Conservation (phyloP, 1,140 invertebrate species). For the Polypedilum pembai region DNA sequence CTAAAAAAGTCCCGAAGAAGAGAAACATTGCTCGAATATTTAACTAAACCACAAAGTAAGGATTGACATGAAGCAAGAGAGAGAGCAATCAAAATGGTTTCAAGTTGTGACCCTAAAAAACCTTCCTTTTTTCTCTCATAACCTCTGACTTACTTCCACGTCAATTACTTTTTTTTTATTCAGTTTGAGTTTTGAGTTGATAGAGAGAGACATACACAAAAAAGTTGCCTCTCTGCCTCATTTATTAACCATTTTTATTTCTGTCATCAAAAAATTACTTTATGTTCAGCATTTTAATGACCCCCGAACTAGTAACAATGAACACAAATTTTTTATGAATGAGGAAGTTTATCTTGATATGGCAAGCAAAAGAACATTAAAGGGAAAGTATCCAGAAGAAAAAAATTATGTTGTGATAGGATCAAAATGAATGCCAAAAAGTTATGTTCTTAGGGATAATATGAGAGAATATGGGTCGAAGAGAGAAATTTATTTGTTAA, state of each 20-base stretch:
- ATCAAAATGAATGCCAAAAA: not conserved
- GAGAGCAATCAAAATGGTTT: slow-evolving; percentile 4
- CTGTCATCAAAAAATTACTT: slow-evolving; percentile 2
- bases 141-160: slow-evolving; percentile 9
- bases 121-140: not conserved
- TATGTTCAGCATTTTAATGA: not conserved
- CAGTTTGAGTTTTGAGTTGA: not conserved
- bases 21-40: slow-evolving; percentile 15
- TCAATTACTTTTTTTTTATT: not conserved
- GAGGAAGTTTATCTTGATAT: slow-evolving; percentile 4
- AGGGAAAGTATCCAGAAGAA: not conserved
- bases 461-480: not conserved
- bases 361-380: not conserved
- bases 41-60: slow-evolving; percentile 3
- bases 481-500: not conserved
- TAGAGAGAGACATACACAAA: not conserved
- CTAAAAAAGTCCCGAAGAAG: not conserved
- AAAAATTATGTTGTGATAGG: slow-evolving; percentile 1
- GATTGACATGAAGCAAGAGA: not conserved
- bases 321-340: not conserved
- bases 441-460: not conserved
- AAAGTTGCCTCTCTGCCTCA: not conserved
- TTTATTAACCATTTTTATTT: slow-evolving; percentile 3
- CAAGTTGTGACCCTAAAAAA: not conserved
- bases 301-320: too few species aligned